Evolutionary conservation across 2,113 vertebrate genomes (phyloP).

Genomic region (Heterotis niloticus): DNA sequence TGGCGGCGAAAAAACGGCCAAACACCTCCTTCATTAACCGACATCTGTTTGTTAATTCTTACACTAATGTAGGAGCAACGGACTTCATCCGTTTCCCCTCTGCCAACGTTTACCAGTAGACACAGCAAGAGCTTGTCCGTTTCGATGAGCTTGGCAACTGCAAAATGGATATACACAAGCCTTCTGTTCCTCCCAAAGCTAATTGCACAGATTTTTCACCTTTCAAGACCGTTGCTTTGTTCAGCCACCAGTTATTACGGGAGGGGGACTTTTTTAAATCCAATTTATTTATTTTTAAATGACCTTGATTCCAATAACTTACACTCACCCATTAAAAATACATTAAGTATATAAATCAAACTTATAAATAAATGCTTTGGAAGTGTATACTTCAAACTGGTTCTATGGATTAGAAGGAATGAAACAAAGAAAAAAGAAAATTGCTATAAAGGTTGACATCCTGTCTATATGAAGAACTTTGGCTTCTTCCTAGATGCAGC

Average conservation of each 20-base stretch:
- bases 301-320: background rate
- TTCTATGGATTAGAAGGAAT: too few species aligned
- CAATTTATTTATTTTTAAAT: background rate
- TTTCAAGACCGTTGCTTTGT: background rate
- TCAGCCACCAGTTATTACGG: too few species aligned
- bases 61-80: slow-evolving; percentile 25
- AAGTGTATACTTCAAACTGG: too few species aligned
- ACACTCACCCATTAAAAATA: too few species aligned
- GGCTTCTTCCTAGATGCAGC: background rate
- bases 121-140: background rate
- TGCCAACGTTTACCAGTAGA: background rate
- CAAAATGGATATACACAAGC: background rate
- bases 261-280: too few species aligned
- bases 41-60: slow-evolving; percentile 32
- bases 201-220: background rate
- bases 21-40: slow-evolving; percentile 37
- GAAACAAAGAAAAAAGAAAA: too few species aligned
- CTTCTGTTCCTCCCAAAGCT: background rate
- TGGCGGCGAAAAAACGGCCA: slow-evolving; percentile 4
- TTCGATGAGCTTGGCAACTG: background rate
- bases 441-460: too few species aligned
- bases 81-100: background rate
- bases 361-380: too few species aligned
- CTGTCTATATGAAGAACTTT: too few species aligned
- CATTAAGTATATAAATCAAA: too few species aligned